Evolutionary conservation across 2,888 invertebrate species (phyloP).

Genomic region (Limnephilus lunatus): DNA sequence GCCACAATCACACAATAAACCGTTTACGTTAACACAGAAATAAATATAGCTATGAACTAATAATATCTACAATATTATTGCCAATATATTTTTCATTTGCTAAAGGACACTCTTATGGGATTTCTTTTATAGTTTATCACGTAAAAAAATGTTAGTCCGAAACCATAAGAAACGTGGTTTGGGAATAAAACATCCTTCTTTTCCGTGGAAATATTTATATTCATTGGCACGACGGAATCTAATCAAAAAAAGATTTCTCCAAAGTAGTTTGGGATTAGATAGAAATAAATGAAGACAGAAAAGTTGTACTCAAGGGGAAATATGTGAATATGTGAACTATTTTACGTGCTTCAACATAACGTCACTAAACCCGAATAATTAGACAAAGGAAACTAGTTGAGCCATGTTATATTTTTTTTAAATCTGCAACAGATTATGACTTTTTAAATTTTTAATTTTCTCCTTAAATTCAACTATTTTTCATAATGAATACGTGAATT

Average conservation of each 20-base stretch:
- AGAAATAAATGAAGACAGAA: neutral
- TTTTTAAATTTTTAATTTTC: no score
- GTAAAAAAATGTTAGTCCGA: neutral
- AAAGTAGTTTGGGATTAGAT: neutral
- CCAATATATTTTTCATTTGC: neutral
- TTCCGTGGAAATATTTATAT: neutral
- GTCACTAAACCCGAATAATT: no score
- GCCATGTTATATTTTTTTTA: no score
- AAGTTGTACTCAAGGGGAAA: neutral
- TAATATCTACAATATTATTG: neutral
- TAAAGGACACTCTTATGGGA: neutral
- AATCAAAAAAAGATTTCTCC: neutral
- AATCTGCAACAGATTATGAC: no score
- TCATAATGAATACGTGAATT: no score
- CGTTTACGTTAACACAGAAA: neutral
- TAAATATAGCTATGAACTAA: neutral
- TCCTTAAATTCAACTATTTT: no score
- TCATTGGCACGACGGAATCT: neutral
- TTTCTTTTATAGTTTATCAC: neutral
- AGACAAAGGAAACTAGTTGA: no score
- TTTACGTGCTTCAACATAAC: no score
- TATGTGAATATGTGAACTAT: neutral
- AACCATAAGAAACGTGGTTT: neutral
- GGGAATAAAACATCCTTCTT: neutral
- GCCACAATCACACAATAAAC: no score